Evolutionary conservation across 2,888 invertebrate species (phyloP), one percentile per base, ranked within the genome.

Genomic region (Philaethria dido): DNA sequence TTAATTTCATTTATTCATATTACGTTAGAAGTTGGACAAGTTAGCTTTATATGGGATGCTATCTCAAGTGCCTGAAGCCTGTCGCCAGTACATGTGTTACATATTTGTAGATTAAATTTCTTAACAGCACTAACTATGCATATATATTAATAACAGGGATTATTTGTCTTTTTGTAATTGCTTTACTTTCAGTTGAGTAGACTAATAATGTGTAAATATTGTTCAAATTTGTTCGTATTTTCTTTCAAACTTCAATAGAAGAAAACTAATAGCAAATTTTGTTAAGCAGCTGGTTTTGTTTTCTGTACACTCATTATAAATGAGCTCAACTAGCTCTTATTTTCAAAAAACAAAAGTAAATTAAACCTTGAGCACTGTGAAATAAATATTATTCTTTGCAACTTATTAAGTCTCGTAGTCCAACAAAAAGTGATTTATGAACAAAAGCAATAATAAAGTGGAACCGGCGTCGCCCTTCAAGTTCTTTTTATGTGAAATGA

Each of bases 391-490:
- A 64, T 64, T 57, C 44, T n/a, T n/a, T n/a, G n/a, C n/a, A n/a
- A n/a, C n/a, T 67, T 67, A 67, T 63, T 64, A 70, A 66, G 60
- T 68, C 66, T 65, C 60, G 44, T 45, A 66, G 66, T 55, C 62
- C 66, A 63, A 70, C 68, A 69, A 70, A 70, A 69, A 69, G 70
- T 69, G 69, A 70, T 66, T 68, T 66, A 61, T 61, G 62, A 66
- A 70, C 70, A 69, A 70, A 69, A 70, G 70, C 66, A 57, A 69
- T 70, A 70, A 66, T 70, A 69, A 69, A 65, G 62, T 63, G 62
- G 69, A 55, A 69, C 70, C 70, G 70, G 70, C 70, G 69, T 59
- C 70, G 68, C 61, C 63, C 69, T 57, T 69, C 64, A 52, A 69
- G 69, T 69, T 57, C 69, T 70, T 69, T n/a, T 70, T 69, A 69